Conservation (phyloP, 2,888 invertebrate genomes). For the Scaptomyza parva region DNA sequence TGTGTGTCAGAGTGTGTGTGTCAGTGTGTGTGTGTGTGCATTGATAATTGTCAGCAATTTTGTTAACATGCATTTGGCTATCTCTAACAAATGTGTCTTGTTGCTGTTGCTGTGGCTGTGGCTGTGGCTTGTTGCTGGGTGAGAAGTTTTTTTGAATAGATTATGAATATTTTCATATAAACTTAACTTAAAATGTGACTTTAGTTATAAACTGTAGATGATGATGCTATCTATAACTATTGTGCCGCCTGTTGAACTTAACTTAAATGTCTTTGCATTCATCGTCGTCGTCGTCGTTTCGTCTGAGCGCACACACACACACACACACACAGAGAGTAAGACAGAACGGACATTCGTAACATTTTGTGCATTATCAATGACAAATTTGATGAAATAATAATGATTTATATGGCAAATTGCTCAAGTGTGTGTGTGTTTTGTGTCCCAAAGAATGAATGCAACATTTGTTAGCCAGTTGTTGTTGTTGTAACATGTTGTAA, state of each 20-base stretch:
- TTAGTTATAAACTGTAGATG: background rate
- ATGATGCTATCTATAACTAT: slow-evolving; percentile 11
- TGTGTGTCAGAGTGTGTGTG: slow-evolving; percentile 1
- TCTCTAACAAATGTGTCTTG: slow-evolving; percentile 32
- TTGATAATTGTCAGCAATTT: slow-evolving; percentile 74
- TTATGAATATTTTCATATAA: slow-evolving; percentile 39
- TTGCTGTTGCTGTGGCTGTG: slow-evolving; percentile 14
- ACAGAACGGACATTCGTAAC: slow-evolving; percentile 8
- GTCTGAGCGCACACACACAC: slow-evolving; percentile 18
- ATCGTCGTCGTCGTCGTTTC: too few species aligned
- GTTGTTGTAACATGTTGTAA: slow-evolving; percentile 69
- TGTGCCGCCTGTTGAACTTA: slow-evolving; percentile 1
- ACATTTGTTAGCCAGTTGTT: slow-evolving; percentile 55
- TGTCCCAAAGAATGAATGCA: slow-evolving; percentile 54
- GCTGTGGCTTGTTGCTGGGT: too few species aligned
- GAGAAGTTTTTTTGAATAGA: slow-evolving; percentile 37
- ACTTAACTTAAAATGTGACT: slow-evolving; percentile 26
- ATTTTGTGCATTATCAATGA: slow-evolving; percentile 70
- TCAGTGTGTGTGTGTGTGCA: slow-evolving; percentile 21
- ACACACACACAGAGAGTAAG: too few species aligned
- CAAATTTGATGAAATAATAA: slow-evolving; percentile 80
- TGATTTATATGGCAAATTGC: slow-evolving; percentile 78
- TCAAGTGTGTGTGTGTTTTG: slow-evolving; percentile 65
- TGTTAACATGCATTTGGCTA: slow-evolving; percentile 60
- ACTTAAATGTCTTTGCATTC: slow-evolving; percentile 10